Base-by-base conservation (phyloP, 2,113 vertebrate genomes). In the Onychostoma macrolepis region DNA sequence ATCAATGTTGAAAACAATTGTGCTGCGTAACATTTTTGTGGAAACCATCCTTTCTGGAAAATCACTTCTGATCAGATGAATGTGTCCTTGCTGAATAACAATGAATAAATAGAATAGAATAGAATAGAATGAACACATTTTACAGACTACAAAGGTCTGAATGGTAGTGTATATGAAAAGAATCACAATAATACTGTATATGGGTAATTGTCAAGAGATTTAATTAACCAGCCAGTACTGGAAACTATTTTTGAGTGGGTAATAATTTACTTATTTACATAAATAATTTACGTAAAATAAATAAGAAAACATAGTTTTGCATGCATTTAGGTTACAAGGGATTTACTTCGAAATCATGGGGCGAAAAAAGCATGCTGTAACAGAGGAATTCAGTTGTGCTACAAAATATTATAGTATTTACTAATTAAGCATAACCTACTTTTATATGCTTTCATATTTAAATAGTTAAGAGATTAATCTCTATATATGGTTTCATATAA, bases 381-480 rank as follows among this genome's bases (percentile, higher is more conserved):
- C 28, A 48, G 83, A 76, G 83, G 69, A 86, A 76, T 87, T 53
- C 26, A 84, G 56, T 82, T 82, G 86, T 91, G 72, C 85, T 84
- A 56, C 88, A 85, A 13, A 28, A 77, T 79, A 43, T 58, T 77
- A 87, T 85, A 41, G 80, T 80, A 89, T 91, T 93, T 90, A 90
- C 89, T 91, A 88, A 89, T 89, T 90, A 90, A 80, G 81, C 89
- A 90, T 90, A 91, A 92, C 91, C 89, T 86, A 90, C 58, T 92
- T 93, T 89, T 90, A 85, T 90, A 87, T 67, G 76, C 67, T 91
- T 91, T 91, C 69, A 92, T 91, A 91, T 91, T 89, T 88, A 30
- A 74, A 77, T 80, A 81, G 72, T 53, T 56, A 81, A 28, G 56
- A 63, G 36, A 81, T 81, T 63, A 5, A 81, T 41, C 36, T 63